Conservation (phyloP, 2,113 vertebrate genomes). For the Dasypus novemcinctus region DNA sequence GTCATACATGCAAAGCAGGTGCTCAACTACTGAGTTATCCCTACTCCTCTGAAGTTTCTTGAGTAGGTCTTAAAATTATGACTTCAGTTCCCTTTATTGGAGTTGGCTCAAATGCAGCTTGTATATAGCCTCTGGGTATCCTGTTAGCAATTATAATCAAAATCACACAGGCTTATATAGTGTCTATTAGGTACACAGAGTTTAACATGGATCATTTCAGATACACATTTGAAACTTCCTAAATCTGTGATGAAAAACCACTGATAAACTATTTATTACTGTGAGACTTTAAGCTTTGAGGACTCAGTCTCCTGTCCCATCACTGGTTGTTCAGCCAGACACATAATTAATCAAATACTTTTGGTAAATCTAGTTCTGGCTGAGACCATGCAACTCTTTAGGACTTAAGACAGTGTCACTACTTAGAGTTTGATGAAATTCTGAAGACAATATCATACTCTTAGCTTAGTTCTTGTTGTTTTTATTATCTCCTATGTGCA, state of each 20-base stretch:
- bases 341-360: neutral
- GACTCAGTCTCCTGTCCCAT: neutral
- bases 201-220: neutral
- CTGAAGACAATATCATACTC: neutral
- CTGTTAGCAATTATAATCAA: neutral
- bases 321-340: neutral
- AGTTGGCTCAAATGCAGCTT: neutral
- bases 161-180: fast-evolving
- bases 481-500: neutral
- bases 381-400: neutral
- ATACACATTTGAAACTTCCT: neutral
- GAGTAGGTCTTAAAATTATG: neutral
- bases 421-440: neutral
- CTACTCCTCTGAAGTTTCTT: neutral
- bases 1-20: too few species aligned
- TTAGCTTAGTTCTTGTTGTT: neutral
- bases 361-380: neutral
- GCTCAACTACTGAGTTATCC: too few species aligned
- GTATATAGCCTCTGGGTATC: neutral
- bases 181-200: neutral
- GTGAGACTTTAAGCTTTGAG: neutral
- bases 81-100: neutral
- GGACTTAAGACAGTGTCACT: neutral
- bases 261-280: neutral
- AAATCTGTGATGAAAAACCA: neutral